These are phyloP conservation scores for Cartodere bifasciata DNA, from an alignment of 2,888 invertebrate genomes.

Conservation along the genomic window DNA sequence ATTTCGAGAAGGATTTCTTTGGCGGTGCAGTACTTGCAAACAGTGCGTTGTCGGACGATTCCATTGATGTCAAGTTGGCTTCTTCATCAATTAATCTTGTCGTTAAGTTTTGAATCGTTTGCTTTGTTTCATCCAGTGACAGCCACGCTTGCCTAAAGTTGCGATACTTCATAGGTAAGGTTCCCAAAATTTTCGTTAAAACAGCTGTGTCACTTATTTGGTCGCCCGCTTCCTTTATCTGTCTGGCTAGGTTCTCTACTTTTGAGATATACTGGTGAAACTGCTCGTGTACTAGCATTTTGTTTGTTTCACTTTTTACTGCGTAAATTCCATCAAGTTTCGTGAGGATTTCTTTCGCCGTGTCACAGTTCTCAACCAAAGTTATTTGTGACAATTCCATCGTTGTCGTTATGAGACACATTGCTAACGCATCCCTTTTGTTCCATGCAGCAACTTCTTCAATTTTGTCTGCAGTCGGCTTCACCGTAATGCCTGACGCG, in stretches of 20 bases:
- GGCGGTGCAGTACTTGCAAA: no score
- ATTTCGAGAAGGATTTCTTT: no score
- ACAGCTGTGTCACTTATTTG: conserved; percentile 15
- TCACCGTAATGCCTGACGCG: conserved; percentile 1
- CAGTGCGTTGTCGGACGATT: conserved; percentile 6
- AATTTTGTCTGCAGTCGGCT: not conserved
- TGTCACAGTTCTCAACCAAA: conserved; percentile 18
- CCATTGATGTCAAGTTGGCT: conserved; percentile 4
- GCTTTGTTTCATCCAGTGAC: conserved; percentile 10
- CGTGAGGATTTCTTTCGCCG: conserved; percentile 15
- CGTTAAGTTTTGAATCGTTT: conserved; percentile 12
- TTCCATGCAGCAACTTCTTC: conserved; percentile 10
- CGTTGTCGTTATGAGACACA: conserved; percentile 14
- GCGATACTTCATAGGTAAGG: conserved; percentile 10
- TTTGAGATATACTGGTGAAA: conserved; percentile 23
- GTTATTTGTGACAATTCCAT: conserved; percentile 18
- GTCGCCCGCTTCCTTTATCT: conserved; percentile 16
- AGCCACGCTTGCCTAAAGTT: conserved; percentile 12
- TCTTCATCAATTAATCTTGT: conserved; percentile 12
- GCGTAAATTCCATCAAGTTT: conserved; percentile 16
- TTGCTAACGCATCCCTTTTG: conserved; percentile 15
- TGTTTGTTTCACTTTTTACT: conserved; percentile 16
- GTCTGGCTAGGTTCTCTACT: conserved; percentile 20
- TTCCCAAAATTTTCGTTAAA: conserved; percentile 17
- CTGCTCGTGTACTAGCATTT: conserved; percentile 18